Conservation (phyloP, 2,113 vertebrate genomes). For the Hirundichthys speculiger region DNA sequence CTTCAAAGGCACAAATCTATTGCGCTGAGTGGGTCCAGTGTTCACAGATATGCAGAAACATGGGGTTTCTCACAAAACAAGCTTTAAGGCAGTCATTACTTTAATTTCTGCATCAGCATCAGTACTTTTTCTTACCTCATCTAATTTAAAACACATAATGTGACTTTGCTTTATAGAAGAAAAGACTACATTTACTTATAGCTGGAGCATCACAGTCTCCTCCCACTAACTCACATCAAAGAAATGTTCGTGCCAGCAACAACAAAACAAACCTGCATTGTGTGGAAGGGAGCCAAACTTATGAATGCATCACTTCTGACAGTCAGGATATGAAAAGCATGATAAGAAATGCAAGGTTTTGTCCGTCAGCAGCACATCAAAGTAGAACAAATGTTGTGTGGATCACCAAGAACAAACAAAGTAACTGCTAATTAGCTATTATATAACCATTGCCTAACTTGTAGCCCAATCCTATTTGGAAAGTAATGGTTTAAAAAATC, state of each 20-base stretch:
- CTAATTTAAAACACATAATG: conserved; percentile 2
- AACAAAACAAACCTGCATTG: conserved; percentile 6
- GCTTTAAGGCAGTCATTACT: conserved; percentile 31
- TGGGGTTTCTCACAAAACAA: conserved; percentile 11
- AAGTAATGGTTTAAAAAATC: no score
- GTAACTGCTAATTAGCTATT: no score
- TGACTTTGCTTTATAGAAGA: not conserved
- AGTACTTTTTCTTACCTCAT: conserved; percentile 23
- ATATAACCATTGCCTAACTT: no score
- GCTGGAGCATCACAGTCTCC: not conserved
- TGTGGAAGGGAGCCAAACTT: conserved; percentile 8
- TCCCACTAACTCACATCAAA: not conserved
- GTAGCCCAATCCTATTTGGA: no score
- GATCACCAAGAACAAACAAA: no score
- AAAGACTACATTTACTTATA: not conserved
- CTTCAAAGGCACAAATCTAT: conserved; percentile 55
- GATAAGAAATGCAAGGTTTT: not conserved
- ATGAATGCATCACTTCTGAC: not conserved
- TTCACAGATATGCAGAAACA: conserved; percentile 24
- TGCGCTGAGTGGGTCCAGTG: conserved; percentile 27
- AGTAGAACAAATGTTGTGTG: no score
- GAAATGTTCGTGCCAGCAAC: not conserved
- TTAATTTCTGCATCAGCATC: conserved; percentile 17
- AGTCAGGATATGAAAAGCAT: not conserved
- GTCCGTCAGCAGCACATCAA: not conserved